These are phyloP conservation scores for Boleophthalmus pectinirostris DNA, from an alignment of 2,113 vertebrate species.

Conservation along the genomic window DNA sequence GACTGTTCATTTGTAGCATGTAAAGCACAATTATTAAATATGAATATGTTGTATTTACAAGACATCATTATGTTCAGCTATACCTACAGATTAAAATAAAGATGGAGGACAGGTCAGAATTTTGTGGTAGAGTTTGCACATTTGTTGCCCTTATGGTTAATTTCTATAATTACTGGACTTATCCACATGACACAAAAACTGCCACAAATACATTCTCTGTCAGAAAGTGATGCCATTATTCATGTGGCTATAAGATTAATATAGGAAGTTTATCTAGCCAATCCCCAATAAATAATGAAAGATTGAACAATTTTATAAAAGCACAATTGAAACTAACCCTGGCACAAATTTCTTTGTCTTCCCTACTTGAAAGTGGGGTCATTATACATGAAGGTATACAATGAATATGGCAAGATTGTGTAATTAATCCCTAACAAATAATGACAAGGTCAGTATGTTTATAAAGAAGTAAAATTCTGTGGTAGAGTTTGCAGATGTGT, in stretches of 20 bases:
- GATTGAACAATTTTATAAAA: too few species aligned
- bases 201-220: neutral
- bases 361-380: too few species aligned
- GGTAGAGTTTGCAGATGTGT: too few species aligned
- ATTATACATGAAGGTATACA: too few species aligned
- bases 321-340: too few species aligned
- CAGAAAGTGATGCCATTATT: neutral
- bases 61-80: too few species aligned
- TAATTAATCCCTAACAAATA: too few species aligned
- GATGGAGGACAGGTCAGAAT: too few species aligned
- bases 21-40: slow-evolving; percentile 54
- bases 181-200: neutral
- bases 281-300: neutral
- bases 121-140: neutral
- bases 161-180: neutral
- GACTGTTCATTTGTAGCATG: slow-evolving; percentile 48
- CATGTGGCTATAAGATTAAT: neutral
- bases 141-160: neutral
- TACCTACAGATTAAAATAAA: neutral
- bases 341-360: too few species aligned
- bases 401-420: too few species aligned
- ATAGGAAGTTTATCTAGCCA: neutral
- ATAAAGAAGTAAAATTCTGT: too few species aligned
- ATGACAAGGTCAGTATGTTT: too few species aligned
- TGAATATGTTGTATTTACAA: slow-evolving; percentile 21